Evolutionary conservation across 2,888 invertebrate species (phyloP).

Genomic region (Ferdinandea cuprea): DNA sequence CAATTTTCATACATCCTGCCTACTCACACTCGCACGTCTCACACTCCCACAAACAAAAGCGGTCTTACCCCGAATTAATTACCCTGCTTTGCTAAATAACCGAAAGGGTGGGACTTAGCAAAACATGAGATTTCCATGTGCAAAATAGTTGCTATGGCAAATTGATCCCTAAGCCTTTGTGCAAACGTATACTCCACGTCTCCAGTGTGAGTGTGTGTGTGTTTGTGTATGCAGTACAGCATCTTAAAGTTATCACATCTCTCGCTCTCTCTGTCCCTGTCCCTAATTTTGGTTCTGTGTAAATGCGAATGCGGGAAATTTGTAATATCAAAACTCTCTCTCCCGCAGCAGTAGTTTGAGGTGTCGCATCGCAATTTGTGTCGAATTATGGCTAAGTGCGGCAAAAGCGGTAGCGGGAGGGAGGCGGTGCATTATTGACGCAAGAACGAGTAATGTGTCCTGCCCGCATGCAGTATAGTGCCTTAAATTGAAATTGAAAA

Average conservation of each 20-base stretch:
- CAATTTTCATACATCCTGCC: constrained; percentile 70
- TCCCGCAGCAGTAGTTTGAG: constrained; percentile 34
- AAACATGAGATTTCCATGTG: constrained; percentile 74
- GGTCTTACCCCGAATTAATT: constrained; percentile 69
- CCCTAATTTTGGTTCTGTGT: too few species aligned
- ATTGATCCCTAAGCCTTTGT: constrained; percentile 71
- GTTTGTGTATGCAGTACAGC: constrained; percentile 19
- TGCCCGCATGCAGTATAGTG: background rate
- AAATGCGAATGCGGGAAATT: constrained; percentile 52
- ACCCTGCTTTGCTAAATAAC: constrained; percentile 71
- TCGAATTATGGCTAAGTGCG: constrained; percentile 55
- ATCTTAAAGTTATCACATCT: constrained; percentile 70
- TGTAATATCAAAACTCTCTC: constrained; percentile 34
- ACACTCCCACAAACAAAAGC: background rate
- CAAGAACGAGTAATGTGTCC: constrained; percentile 22
- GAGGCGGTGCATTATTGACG: constrained; percentile 49
- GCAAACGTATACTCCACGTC: constrained; percentile 16
- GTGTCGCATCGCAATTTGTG: constrained; percentile 62
- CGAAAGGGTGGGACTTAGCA: constrained; percentile 62
- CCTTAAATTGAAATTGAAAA: constrained; percentile 71
- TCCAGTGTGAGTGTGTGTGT: constrained; percentile 6
- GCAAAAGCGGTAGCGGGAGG: too few species aligned
- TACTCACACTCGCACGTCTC: constrained; percentile 17
- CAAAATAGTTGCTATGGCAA: constrained; percentile 75
- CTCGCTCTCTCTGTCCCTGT: background rate